These are phyloP conservation scores for Bos taurus DNA, from an alignment of 2,113 vertebrate genomes.

Conservation along the genomic window DNA sequence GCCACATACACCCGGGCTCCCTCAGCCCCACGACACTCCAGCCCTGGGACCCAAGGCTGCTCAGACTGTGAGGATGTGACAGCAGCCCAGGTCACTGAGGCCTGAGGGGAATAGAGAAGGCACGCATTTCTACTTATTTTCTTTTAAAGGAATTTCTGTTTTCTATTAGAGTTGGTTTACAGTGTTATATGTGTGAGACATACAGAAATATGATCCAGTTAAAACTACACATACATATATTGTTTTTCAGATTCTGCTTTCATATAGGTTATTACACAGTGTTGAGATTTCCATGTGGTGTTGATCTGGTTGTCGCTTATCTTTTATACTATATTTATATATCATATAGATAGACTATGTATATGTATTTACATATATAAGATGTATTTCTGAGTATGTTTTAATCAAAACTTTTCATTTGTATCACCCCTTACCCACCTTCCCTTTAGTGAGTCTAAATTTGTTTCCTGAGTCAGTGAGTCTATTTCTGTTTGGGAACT, in stretches of 20 bases:
- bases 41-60: neutral
- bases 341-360: neutral
- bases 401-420: neutral
- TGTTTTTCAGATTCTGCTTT: neutral
- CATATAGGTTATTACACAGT: neutral
- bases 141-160: neutral
- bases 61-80: neutral
- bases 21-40: neutral
- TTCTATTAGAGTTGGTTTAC: neutral
- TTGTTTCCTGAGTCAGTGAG: neutral
- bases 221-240: neutral
- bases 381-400: neutral
- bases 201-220: neutral
- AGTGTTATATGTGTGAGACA: neutral
- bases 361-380: neutral
- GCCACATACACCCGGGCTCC: neutral
- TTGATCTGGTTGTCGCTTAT: neutral
- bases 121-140: neutral
- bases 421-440: neutral
- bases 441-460: neutral
- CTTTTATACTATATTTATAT: neutral
- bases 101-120: neutral
- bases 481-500: neutral
- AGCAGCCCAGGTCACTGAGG: neutral
- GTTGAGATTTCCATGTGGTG: neutral